Base-by-base conservation (phyloP, 2,113 vertebrate genomes). In the Plecotus auritus region DNA sequence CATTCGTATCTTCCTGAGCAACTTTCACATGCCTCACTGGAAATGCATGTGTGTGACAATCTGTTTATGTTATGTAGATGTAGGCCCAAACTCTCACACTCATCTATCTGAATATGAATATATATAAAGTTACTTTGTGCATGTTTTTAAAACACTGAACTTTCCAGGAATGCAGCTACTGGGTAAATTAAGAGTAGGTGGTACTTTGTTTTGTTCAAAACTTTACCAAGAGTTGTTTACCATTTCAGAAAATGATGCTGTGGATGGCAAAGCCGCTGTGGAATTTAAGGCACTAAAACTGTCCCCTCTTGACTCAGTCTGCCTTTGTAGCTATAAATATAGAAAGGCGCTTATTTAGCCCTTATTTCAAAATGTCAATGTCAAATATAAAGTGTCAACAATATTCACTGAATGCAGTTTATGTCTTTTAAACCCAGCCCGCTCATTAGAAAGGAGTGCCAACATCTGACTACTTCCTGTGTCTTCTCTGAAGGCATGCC, bases 361-460 rank as follows among this genome's bases (percentile, higher is more conserved):
- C 16, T 85, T 84, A 61, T 49, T 96, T 94, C 67, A 86, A 90
- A 87, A 77, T 85, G 67, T 51, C 76, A 87, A 59, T 90, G 67
- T 45, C 81, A 95, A 78, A 16, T 40, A 56, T 13, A 64, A 84
- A 59, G 26, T 85, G 35, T 88, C 59, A 93, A 47, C 8, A 37
- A 9, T n/a, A 70, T 35, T 82, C 67, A 45, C n/a, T 66, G 82
- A 72, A 26, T 77, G 26, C 59, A 78, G 35, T 51, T 69, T 42
- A 16, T 5, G 16, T 88, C 51, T 92, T 59, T 76, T 89, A 54
- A 83, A 77, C 61, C 37, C 54, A 90, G 17, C 47, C 67, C 45
- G 14, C 64, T 94, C 56, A 4, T 67, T 86, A 74, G 66, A 69
- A 95, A 82, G 78, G 67, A 42, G 13, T 17, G 6, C 42, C 42